phyloP scores from a whole-genome alignment of 2,797 vertebrate genomes.

The Esox masquinongy region DNA sequence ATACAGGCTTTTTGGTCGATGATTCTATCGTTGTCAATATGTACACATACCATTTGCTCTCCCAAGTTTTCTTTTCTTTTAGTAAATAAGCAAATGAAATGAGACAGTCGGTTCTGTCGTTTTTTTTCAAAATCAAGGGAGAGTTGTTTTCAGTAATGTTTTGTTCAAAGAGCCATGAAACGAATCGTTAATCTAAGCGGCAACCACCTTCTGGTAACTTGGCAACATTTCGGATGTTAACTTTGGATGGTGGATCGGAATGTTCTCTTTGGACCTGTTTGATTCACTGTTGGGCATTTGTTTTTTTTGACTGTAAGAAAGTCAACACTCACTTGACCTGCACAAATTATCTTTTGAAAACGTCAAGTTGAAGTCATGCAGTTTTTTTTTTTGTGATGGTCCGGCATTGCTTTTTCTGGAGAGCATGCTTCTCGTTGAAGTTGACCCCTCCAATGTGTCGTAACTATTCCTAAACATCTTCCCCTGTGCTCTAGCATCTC shows the following conservation, averaged over 20 bases:
- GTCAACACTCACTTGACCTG: conserved; percentile 1
- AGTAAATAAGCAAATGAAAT: neutral
- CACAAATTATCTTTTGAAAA: conserved; percentile 4
- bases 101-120: neutral
- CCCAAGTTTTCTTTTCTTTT: neutral
- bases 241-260: conserved; percentile 50
- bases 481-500: neutral
- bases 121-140: neutral
- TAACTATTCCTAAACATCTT: neutral
- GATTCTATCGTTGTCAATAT: conserved; percentile 5
- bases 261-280: conserved; percentile 33
- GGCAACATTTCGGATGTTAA: conserved; percentile 34
- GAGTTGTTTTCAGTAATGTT: conserved; percentile 15
- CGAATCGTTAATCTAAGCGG: conserved; percentile 30
- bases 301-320: conserved; percentile 35
- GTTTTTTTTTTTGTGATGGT: neutral
- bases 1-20: conserved; percentile 2
- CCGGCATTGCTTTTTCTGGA: neutral
- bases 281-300: conserved; percentile 28
- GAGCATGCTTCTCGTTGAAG: neutral
- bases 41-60: conserved; percentile 4
- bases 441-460: neutral
- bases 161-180: conserved; percentile 6
- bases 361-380: conserved; percentile 8
- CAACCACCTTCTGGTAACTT: conserved; percentile 27